A percentile compares a stretch with the other conserved stretches of the same genome.
Conservation (phyloP, 2,113 vertebrate species). For the Marmota flaviventris region DNA sequence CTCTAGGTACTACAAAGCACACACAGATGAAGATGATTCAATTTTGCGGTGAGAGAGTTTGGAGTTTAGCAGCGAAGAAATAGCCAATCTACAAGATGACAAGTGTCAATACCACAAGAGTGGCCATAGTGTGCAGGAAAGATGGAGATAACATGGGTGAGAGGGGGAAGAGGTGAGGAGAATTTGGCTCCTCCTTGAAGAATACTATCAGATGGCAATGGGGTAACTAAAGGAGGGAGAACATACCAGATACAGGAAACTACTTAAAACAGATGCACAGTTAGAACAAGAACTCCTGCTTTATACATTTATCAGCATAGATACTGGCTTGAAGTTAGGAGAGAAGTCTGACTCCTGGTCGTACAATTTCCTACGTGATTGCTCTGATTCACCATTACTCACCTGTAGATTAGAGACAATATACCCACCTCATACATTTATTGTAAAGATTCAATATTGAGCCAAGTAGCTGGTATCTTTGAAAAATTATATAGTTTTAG, state of each 20-base stretch:
- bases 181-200: background rate
- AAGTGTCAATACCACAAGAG: background rate
- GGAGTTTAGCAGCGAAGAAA: background rate
- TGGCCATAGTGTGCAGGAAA: background rate
- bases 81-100: too few species aligned
- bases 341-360: background rate
- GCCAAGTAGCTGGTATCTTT: background rate
- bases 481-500: background rate
- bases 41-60: conserved; percentile 8
- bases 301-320: background rate
- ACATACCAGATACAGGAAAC: background rate
- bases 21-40: background rate
- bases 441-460: background rate
- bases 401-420: background rate
- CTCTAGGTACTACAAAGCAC: background rate
- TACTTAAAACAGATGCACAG: background rate
- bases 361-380: background rate
- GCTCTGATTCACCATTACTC: background rate
- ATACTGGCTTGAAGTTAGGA: background rate
- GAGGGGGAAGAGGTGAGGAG: background rate
- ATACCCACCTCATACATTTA: background rate
- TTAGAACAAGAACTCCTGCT: background rate
- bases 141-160: background rate
- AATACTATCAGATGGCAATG: background rate
- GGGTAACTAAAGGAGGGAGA: background rate